These are phyloP conservation scores for Choristoneura rosaceana DNA, from an alignment of 2,888 invertebrate species.

Conservation along the genomic window DNA sequence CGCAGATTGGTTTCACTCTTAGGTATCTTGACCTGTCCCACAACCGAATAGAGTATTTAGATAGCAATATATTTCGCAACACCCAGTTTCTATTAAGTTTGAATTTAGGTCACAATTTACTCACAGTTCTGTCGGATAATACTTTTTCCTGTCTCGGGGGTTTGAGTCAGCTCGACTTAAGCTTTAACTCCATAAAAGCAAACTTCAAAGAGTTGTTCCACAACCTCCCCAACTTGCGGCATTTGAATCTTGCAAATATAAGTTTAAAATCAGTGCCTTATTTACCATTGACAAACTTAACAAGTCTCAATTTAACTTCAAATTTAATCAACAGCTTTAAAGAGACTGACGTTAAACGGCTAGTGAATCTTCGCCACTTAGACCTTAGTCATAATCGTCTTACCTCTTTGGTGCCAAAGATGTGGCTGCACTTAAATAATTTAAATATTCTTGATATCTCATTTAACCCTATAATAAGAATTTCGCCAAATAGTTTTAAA, in stretches of 20 bases:
- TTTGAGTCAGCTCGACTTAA: conserved; percentile 91
- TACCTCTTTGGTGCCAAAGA: conserved; percentile 89
- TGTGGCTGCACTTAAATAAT: conserved; percentile 89
- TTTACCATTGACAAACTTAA: conserved; percentile 91
- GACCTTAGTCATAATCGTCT: conserved; percentile 92
- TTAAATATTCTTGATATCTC: conserved; percentile 92
- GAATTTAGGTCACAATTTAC: conserved; percentile 91
- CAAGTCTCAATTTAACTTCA: conserved; percentile 91
- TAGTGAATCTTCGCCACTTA: conserved; percentile 89
- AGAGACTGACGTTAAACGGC: conserved; percentile 89
- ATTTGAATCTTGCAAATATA: conserved; percentile 91
- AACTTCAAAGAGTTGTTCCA: conserved; percentile 95
- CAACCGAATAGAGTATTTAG: conserved; percentile 94
- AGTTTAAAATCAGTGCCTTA: conserved; percentile 91
- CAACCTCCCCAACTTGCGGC: conserved; percentile 92
- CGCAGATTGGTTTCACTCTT: conserved; percentile 92
- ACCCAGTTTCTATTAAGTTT: conserved; percentile 92
- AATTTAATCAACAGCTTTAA: conserved; percentile 90
- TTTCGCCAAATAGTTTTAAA: conserved; percentile 89
- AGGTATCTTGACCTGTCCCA: conserved; percentile 91
- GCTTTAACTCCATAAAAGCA: conserved; percentile 92
- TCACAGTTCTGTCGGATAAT: conserved; percentile 94
- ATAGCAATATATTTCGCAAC: conserved; percentile 94
- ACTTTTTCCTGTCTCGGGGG: conserved; percentile 93
- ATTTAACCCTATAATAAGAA: conserved; percentile 92